Conservation (phyloP, 2,113 vertebrate genomes). For the Otis tarda region DNA sequence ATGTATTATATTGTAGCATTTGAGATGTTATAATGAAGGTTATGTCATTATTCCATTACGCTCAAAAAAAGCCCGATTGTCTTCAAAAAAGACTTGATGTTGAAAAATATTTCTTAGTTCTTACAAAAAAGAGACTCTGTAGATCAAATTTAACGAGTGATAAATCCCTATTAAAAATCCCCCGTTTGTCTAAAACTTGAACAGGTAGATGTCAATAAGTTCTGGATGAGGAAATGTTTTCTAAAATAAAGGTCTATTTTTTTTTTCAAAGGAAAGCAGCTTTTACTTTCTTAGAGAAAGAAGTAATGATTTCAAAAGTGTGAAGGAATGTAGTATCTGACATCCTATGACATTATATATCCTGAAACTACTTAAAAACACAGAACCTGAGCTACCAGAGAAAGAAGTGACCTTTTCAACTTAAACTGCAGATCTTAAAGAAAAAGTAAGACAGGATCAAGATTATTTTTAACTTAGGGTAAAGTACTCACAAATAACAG, state of each 20-base stretch:
- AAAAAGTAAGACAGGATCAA: neutral
- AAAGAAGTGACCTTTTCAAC: neutral
- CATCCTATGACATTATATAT: neutral
- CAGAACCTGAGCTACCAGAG: neutral
- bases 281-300: neutral
- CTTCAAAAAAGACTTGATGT: neutral
- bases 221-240: neutral
- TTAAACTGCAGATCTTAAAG: neutral
- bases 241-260: neutral
- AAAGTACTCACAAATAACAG: neutral
- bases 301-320: neutral
- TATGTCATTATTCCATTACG: neutral
- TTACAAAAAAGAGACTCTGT: neutral
- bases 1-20: conserved; percentile 41
- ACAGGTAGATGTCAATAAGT: neutral
- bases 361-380: neutral
- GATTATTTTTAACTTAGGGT: neutral
- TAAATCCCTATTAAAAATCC: neutral
- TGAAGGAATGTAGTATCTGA: neutral
- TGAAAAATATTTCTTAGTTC: conserved; percentile 2
- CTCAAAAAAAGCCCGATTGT: neutral
- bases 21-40: neutral
- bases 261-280: neutral
- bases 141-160: neutral
- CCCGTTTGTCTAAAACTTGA: neutral